phyloP scores from a whole-genome alignment of 2,888 invertebrate species.

The Morpho helenor region DNA sequence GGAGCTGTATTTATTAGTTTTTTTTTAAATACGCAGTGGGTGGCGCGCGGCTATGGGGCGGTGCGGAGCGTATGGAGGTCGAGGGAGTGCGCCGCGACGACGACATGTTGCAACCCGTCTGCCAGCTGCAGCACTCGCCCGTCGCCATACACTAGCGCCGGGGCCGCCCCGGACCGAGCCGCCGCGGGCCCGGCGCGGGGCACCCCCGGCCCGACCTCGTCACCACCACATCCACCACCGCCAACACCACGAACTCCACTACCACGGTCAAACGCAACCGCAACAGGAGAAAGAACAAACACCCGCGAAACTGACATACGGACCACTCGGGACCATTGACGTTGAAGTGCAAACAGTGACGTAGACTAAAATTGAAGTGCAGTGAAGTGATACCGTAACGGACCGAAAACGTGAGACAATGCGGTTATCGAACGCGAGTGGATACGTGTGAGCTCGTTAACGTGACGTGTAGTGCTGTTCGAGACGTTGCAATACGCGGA shows the following conservation, averaged over 20 bases:
- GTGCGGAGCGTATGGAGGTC: constrained; percentile 87
- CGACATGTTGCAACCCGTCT: constrained; percentile 89
- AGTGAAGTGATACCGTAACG: constrained; percentile 10
- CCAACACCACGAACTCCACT: constrained; percentile 11
- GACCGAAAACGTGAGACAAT: not conserved
- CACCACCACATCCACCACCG: constrained; percentile 6
- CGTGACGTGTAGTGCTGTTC: not conserved
- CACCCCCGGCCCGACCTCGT: constrained; percentile 13
- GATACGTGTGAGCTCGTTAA: constrained; percentile 4
- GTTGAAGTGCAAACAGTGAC: not conserved
- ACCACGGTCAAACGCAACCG: constrained; percentile 2
- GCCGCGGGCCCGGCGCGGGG: constrained; percentile 9
- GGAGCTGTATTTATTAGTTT: constrained; percentile 2
- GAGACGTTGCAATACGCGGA: too few species aligned
- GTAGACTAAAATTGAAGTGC: not conserved
- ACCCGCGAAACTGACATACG: not conserved
- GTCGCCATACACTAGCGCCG: constrained; percentile 88
- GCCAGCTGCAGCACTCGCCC: constrained; percentile 91
- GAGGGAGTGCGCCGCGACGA: constrained; percentile 65
- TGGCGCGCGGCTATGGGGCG: constrained; percentile 52
- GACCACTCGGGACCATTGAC: not conserved
- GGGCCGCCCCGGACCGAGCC: constrained; percentile 18
- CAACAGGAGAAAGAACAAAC: constrained; percentile 7
- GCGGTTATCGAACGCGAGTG: constrained; percentile 1
- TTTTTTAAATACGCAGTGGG: constrained; percentile 40